Percentiles rank a stretch among this genome's conserved stretches.
Evolutionary conservation across 2,113 vertebrate species (phyloP).

Genomic region (Bagarius yarrelli): DNA sequence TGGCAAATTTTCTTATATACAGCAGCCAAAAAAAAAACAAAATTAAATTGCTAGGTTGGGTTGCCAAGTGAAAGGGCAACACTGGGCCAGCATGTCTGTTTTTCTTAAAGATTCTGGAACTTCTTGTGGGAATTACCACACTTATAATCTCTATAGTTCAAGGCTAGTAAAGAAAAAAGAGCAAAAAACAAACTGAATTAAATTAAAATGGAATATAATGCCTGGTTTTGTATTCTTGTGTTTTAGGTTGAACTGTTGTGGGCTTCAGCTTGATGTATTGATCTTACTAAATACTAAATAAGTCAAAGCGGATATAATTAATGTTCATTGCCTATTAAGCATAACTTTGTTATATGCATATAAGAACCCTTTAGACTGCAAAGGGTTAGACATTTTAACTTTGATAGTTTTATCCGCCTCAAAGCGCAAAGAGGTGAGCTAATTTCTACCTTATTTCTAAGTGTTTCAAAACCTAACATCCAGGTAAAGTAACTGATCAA

Average conservation of each 20-base stretch:
- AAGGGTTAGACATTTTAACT: slow-evolving; percentile 20
- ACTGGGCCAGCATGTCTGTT: slow-evolving; percentile 37
- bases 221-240: background rate
- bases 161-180: slow-evolving; percentile 1
- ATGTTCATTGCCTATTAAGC: background rate
- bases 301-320: background rate
- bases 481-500: background rate
- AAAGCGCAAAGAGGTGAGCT: background rate
- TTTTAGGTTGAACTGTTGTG: background rate
- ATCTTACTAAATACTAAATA: background rate
- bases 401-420: slow-evolving; percentile 3
- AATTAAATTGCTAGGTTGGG: slow-evolving; percentile 52
- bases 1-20: slow-evolving; percentile 55
- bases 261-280: background rate
- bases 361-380: background rate
- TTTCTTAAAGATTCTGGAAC: slow-evolving; percentile 33
- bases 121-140: slow-evolving; percentile 50
- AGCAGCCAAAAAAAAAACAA: slow-evolving; percentile 61
- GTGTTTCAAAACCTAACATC: background rate
- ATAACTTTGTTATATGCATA: background rate
- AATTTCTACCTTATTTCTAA: slow-evolving; percentile 1
- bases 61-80: slow-evolving; percentile 37
- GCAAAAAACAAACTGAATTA: slow-evolving; percentile 6
- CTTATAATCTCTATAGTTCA: slow-evolving; percentile 50
- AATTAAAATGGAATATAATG: background rate